Percentiles rank a stretch among this genome's conserved stretches.
Conservation (phyloP, 2,888 invertebrate species). For the Onchidella celtica region DNA sequence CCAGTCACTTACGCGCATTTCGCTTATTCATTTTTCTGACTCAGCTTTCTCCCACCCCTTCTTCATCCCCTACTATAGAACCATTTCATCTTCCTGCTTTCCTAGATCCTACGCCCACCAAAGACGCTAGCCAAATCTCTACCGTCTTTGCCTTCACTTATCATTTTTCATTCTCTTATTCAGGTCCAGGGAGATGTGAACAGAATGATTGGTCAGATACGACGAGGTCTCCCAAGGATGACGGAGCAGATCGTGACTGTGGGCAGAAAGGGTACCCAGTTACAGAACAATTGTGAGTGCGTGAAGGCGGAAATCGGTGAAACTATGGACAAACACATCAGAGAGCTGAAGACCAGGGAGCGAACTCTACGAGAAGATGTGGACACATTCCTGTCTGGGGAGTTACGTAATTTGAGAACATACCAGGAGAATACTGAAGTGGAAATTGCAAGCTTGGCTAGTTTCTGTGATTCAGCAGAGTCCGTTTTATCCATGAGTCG, state of each 20-base stretch:
- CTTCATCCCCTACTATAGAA: too few species aligned
- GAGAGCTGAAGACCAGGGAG: slow-evolving; percentile 84
- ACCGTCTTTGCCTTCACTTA: not conserved
- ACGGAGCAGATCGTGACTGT: slow-evolving; percentile 69
- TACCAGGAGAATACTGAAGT: slow-evolving; percentile 96
- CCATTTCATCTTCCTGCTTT: too few species aligned
- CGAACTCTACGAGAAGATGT: slow-evolving; percentile 82
- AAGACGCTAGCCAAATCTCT: too few species aligned
- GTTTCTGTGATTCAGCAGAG: slow-evolving; percentile 90
- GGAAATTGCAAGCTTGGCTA: slow-evolving; percentile 96
- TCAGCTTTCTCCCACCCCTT: too few species aligned
- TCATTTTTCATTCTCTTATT: not conserved
- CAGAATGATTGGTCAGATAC: slow-evolving; percentile 86
- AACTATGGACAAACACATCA: slow-evolving; percentile 70
- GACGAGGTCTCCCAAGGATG: slow-evolving; percentile 87
- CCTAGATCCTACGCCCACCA: too few species aligned
- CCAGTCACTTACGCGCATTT: too few species aligned
- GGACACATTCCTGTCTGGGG: slow-evolving; percentile 93
- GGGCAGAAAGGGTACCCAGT: slow-evolving; percentile 93
- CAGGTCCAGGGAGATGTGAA: slow-evolving; percentile 85
- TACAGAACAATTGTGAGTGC: slow-evolving; percentile 93
- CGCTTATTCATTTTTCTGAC: too few species aligned
- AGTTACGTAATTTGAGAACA: slow-evolving; percentile 89
- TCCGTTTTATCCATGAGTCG: slow-evolving; percentile 60
- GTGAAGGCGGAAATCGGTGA: slow-evolving; percentile 94